These are phyloP conservation scores for Paratilapia polleni DNA, from an alignment of 2,113 vertebrate genomes.

Conservation along the genomic window DNA sequence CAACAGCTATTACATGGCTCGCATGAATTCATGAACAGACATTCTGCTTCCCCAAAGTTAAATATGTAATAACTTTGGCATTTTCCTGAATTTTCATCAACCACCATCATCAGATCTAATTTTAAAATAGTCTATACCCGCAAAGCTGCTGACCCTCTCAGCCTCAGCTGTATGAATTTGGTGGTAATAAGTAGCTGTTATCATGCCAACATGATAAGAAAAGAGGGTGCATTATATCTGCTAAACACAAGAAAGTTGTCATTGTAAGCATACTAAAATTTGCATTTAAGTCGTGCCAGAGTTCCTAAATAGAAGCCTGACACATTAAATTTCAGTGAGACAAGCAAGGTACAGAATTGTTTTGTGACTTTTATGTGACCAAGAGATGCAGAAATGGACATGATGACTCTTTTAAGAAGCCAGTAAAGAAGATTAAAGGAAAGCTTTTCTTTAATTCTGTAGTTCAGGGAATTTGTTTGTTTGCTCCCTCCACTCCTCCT, in stretches of 20 bases:
- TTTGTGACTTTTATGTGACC: not conserved
- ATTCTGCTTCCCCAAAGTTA: not conserved
- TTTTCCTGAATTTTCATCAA: not conserved
- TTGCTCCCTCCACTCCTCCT: slow-evolving; percentile 12
- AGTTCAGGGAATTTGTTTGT: slow-evolving; percentile 35
- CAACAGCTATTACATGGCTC: not conserved
- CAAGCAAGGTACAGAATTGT: not conserved
- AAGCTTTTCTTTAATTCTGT: slow-evolving; percentile 30
- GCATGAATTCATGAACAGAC: not conserved
- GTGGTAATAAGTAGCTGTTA: no score
- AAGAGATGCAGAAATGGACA: not conserved
- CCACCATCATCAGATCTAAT: not conserved
- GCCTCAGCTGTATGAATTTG: not conserved
- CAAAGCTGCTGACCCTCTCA: not conserved
- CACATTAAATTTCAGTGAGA: not conserved
- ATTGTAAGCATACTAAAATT: no score
- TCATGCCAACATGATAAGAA: no score
- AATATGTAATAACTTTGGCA: not conserved
- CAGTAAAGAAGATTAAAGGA: slow-evolving; percentile 20
- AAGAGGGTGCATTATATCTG: no score
- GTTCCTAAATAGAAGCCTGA: not conserved
- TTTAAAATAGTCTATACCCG: not conserved
- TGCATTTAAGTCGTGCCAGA: no score
- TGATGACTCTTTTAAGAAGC: slow-evolving; percentile 31
- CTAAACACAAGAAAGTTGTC: no score